Evolutionary conservation across 2,797 vertebrate species (phyloP), one percentile per base, ranked within the genome.

Genomic region (Triplophysa yarkandensis): DNA sequence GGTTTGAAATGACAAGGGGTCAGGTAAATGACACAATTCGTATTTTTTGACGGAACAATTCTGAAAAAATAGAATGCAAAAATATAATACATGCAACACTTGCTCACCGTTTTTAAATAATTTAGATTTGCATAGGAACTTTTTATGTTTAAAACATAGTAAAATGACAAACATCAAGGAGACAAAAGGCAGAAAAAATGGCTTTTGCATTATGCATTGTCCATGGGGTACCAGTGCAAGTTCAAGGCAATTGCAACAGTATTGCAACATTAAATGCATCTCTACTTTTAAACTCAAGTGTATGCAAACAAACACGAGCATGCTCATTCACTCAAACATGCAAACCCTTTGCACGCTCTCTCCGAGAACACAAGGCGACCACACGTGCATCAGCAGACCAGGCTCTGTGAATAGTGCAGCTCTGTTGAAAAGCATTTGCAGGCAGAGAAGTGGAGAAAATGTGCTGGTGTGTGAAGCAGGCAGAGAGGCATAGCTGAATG

Each of bases 361-460:
- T 68, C 28, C 34, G 36, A 80, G 69, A 78, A 77, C 80, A 61
- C 68, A 71, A 77, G 78, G 77, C 65, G 75, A 58, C 52, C 58
- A 43, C 74, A 81, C 79, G 80, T 81, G 83, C 66, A 85, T 69
- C 57, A 32, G 75, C 23, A 5, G 27, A 54, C 57, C 48, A 41
- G 55, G 44, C 77, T 87, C 82, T 76, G 66, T 83, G 68, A 78
- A 79, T 83, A 79, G 79, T 41, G 72, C 62, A 83, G 66, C 79
- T 78, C 62, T 71, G 83, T 76, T 77, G 87, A 86, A 91, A 86
- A 74, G 79, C 83, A 88, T 89, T 91, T 83, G 85, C 85, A 87
- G 84, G 84, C 83, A 85, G 88, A 91, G 83, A 87, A 91, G 90
- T 89, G 87, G 86, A 90, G 85, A 87, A 91, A 90, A 90, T 87